Percentiles rank a stretch among this genome's conserved stretches.
phyloP scores from a whole-genome alignment of 2,888 invertebrate genomes.

The Dioctria linearis region DNA sequence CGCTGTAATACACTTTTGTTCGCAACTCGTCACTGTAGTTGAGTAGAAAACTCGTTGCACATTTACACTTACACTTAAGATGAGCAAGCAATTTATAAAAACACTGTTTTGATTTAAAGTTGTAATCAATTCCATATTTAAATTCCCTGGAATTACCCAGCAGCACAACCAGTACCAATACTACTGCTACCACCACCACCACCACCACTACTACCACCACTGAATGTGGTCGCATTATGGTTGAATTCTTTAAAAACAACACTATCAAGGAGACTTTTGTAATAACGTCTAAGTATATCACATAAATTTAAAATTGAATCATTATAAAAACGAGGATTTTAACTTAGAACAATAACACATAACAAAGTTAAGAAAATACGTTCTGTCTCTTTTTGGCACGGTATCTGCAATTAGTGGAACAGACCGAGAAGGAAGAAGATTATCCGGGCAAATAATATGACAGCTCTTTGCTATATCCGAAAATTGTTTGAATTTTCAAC shows the following conservation, averaged over 20 bases:
- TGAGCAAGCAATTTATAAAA: slow-evolving; percentile 52
- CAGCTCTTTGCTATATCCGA: neutral
- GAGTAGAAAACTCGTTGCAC: slow-evolving; percentile 14
- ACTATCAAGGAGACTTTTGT: slow-evolving; percentile 46
- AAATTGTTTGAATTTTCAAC: neutral
- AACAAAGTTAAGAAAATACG: too few relatives aligned
- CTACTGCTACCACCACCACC: too few relatives aligned
- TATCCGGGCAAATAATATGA: neutral
- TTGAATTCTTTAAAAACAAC: neutral
- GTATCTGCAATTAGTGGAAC: neutral
- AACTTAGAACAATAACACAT: neutral
- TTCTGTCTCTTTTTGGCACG: neutral
- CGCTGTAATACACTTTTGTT: slow-evolving; percentile 7
- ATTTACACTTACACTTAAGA: slow-evolving; percentile 38
- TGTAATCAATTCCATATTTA: slow-evolving; percentile 56
- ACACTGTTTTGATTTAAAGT: slow-evolving; percentile 31
- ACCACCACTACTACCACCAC: too few relatives aligned
- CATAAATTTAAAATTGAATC: slow-evolving; percentile 53
- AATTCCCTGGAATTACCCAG: slow-evolving; percentile 54
- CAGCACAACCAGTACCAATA: neutral
- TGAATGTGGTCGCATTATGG: too few relatives aligned
- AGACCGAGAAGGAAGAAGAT: neutral
- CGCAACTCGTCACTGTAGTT: neutral
- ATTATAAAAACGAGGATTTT: slow-evolving; percentile 34
- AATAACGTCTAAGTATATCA: slow-evolving; percentile 54